phyloP scores from a whole-genome alignment of 2,797 vertebrate genomes.

The Peromyscus aztecus region DNA sequence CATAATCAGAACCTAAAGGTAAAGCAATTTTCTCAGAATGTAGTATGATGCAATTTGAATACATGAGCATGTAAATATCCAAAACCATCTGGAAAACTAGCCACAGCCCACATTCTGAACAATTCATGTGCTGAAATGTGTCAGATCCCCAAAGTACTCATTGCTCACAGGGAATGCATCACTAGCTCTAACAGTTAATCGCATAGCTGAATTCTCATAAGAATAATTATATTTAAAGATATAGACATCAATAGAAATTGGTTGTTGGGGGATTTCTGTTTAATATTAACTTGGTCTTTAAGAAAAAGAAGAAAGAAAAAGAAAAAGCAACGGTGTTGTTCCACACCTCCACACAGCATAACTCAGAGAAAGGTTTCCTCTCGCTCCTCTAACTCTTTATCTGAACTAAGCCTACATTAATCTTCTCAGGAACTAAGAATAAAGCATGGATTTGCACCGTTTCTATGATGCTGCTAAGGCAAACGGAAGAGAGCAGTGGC shows the following conservation, averaged over 20 bases:
- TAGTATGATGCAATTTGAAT: not conserved
- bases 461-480: conserved; percentile 46
- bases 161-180: not conserved
- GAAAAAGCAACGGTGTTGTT: not conserved
- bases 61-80: not conserved
- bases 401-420: conserved; percentile 28
- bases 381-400: not conserved
- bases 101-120: not conserved
- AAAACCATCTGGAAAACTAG: not conserved
- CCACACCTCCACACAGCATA: not conserved
- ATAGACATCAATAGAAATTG: not conserved
- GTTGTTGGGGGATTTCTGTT: not conserved
- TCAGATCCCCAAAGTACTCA: not conserved
- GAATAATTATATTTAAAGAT: not conserved
- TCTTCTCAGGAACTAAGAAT: conserved; percentile 47
- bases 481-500: conserved; percentile 43
- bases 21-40: not conserved
- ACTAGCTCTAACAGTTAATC: not conserved
- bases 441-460: not conserved
- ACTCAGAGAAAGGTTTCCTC: not conserved
- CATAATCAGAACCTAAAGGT: not conserved
- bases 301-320: not conserved
- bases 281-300: not conserved
- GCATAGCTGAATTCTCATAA: not conserved
- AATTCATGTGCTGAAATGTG: not conserved